These are phyloP conservation scores for Zaprionus lineosus DNA, from an alignment of 2,888 invertebrate species.

Conservation along the genomic window DNA sequence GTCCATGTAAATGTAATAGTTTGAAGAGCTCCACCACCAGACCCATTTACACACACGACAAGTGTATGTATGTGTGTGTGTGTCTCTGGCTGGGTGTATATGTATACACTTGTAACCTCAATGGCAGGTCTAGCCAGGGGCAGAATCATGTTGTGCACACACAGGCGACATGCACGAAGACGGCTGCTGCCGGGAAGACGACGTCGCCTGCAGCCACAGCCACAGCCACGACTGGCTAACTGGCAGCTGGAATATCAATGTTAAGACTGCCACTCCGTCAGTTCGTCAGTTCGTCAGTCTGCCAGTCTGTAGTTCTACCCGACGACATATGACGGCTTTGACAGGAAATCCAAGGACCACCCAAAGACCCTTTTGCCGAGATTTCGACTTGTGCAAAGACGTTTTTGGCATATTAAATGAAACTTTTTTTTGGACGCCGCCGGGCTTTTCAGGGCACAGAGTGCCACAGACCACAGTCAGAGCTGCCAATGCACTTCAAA, in stretches of 20 bases:
- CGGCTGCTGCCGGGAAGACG: slow-evolving; percentile 13
- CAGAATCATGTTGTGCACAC: slow-evolving; percentile 45
- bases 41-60: slow-evolving; percentile 14
- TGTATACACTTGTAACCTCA: slow-evolving; percentile 59
- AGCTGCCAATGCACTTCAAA: slow-evolving; percentile 49
- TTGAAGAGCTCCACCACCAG: slow-evolving; percentile 40
- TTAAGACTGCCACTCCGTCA: too few species aligned
- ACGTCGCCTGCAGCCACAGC: slow-evolving; percentile 57
- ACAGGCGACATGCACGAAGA: slow-evolving; percentile 26
- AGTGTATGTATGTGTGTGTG: too few species aligned
- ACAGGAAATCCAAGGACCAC: slow-evolving; percentile 42
- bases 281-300: slow-evolving; percentile 31
- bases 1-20: slow-evolving; percentile 69
- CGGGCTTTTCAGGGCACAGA: background rate
- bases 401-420: slow-evolving; percentile 63
- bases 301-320: slow-evolving; percentile 14
- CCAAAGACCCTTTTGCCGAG: slow-evolving; percentile 30
- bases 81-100: too few species aligned
- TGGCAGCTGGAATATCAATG: too few species aligned
- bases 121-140: slow-evolving; percentile 47
- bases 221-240: slow-evolving; percentile 52
- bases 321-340: slow-evolving; percentile 60
- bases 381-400: slow-evolving; percentile 50
- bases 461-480: slow-evolving; percentile 10
- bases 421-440: slow-evolving; percentile 36